Evolutionary conservation across 2,797 vertebrate genomes (phyloP), one percentile per base, ranked within the genome.

Genomic region (Poecile montanus): DNA sequence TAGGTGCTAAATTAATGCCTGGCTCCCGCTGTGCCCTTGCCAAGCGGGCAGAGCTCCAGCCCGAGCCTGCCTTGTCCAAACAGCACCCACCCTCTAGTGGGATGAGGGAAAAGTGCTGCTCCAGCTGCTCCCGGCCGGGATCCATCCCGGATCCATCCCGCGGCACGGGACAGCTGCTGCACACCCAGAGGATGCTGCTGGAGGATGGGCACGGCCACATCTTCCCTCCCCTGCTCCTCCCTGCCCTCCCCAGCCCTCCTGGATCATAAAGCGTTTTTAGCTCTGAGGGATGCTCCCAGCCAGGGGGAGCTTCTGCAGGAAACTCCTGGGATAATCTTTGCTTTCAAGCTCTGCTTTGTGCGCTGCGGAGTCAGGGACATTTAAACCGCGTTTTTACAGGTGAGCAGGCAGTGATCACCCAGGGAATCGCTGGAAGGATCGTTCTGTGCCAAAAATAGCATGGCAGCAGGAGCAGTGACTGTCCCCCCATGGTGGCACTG

Each of bases 21-120:
- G 15, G 2, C 82, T 95, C 88, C 77, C 68, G n/a, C 44, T 10
- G 76, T 20, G 74, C 13, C 42, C 90, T 60, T 29, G 89, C 91
- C 71, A 62, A 51, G 70, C n/a, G 89, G 79, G 86, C 92, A 86
- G 50, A 71, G 47, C 7, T 54, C 44, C 92, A 80, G 86, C 61
- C 76, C 45, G 8, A 12, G 86, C 25, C 19, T 6, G 8, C 1
- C 83, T 68, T 95, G 85, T 85, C 93, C 95, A 93, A 95, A 83
- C 90, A 34, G 81, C 96, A 97, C 92, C 94, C 92, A 97, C 90
- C 93, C 96, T 72, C 93, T 95, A 94, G 90, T 70, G 92, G 94
- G 97, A 85, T 71, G 76, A 97, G 72, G 77, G 82, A 63, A 95
- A 95, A 92, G 89, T 88, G 83, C 73, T 36, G 61, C 73, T 54